phyloP scores from a whole-genome alignment of 2,888 invertebrate species.

The Diarsia brunnea region DNA sequence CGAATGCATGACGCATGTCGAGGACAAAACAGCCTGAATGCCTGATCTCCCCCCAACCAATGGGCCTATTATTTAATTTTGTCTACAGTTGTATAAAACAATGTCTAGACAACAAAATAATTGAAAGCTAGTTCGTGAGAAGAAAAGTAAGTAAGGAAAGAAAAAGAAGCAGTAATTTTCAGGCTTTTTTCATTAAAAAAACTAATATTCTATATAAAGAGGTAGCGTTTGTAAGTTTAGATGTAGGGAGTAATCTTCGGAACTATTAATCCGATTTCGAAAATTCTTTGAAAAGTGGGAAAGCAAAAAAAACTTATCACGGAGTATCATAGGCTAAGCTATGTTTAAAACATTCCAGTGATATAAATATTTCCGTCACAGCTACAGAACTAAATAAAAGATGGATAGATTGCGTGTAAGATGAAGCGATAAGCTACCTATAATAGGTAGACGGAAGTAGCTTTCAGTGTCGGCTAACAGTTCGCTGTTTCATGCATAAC shows the following conservation, averaged over 20 bases:
- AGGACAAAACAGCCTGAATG: slow-evolving; percentile 69
- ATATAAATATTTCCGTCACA: neutral
- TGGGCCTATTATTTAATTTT: slow-evolving; percentile 28
- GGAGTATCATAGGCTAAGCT: neutral
- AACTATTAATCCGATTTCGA: neutral
- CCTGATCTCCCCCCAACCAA: slow-evolving; percentile 66
- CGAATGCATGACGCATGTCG: slow-evolving; percentile 73
- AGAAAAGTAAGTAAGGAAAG: neutral
- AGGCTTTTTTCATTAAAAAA: too few relatives aligned
- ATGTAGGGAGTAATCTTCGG: neutral
- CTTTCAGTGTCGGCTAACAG: neutral
- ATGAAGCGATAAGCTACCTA: neutral
- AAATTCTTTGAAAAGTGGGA: neutral
- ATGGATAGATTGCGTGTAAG: neutral
- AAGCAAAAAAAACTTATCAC: neutral
- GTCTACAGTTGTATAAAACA: slow-evolving; percentile 18
- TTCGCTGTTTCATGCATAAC: neutral
- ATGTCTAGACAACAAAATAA: slow-evolving; percentile 7
- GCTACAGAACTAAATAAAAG: neutral
- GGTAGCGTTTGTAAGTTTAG: neutral
- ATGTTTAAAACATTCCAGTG: neutral
- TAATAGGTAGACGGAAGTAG: neutral
- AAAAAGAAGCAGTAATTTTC: neutral
- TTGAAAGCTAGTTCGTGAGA: neutral
- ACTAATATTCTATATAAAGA: neutral